Evolutionary conservation across 1,140 invertebrate genomes (phyloP), one percentile per base, ranked within the genome.

Genomic region (Cyrtorhinus lividipennis): DNA sequence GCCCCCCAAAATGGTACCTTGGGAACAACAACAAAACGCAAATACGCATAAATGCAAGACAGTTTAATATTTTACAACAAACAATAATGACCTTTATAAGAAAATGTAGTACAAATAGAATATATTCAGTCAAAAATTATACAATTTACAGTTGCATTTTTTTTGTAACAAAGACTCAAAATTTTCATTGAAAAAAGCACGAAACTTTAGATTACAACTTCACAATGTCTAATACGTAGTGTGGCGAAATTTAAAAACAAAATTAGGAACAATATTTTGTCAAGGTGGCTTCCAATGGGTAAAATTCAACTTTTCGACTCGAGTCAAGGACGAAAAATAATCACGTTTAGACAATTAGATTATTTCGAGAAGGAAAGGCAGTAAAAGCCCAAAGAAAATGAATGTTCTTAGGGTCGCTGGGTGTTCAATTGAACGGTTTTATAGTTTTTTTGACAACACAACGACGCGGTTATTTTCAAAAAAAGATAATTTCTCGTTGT

Each of bases 111-210:
- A 22, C 48, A 53, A 53, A 53, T 53, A 53, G 12, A 53, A 53
- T 53, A 53, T 53, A 53, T 53, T 53, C 48, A 53, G 48, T 53
- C 48, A 20, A 38, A 53, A 53, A 53, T 53, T 53, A 53, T 53
- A 53, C 48, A 53, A 53, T 53, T 12, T 53, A 53, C 48, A 53
- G 12, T 53, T n/a, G n/a, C n/a, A n/a, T n/a, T n/a, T n/a, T n/a
- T n/a, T n/a, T 53, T 53, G 8, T 53, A 8, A 53, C 18, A 53
- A 53, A 22, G 48, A 53, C 48, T 53, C 20, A 22, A 44, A 44
- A 12, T 15, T 53, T 15, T 10, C 8, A 44, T n/a, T 53, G 20
- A 53, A 12, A 15, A 12, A 53, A 53, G 10, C 18, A 8, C 15
- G 30, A 38, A 38, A 38, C 30, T 38, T 8, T 15, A 38, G 15